Evolutionary conservation across 2,888 invertebrate genomes (phyloP).

Genomic region (Aspidapion aeneum): DNA sequence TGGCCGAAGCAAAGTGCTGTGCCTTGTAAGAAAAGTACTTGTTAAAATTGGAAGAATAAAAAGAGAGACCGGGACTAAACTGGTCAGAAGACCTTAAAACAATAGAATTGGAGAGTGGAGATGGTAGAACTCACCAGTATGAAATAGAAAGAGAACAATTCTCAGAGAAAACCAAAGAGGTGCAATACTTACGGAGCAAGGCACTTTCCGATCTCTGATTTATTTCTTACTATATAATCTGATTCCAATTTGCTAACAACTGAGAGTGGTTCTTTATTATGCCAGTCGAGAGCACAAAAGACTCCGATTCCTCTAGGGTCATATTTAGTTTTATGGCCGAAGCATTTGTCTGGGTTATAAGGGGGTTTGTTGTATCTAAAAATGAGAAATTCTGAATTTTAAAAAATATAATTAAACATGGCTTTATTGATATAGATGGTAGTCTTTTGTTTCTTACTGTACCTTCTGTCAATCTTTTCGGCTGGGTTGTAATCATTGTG

Average conservation of each 20-base stretch:
- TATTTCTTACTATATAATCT: conserved; percentile 44
- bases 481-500: conserved; percentile 50
- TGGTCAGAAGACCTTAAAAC: no score
- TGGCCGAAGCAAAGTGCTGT: conserved; percentile 53
- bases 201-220: conserved; percentile 46
- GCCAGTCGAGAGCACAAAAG: conserved; percentile 47
- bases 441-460: no score
- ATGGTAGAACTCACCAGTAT: no score
- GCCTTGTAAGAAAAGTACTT: no score
- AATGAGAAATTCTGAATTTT: conserved; percentile 10
- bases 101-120: no score
- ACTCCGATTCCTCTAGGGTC: conserved; percentile 52
- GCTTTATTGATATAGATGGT: not conserved
- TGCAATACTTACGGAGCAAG: conserved; percentile 47
- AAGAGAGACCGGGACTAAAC: no score
- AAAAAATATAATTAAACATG: conserved; percentile 3
- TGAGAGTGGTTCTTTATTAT: conserved; percentile 41
- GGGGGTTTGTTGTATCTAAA: conserved; percentile 44
- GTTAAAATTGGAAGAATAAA: no score
- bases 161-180: no score
- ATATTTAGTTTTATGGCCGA: conserved; percentile 47
- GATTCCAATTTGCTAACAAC: conserved; percentile 48
- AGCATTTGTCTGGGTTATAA: conserved; percentile 48
- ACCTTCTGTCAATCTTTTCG: conserved; percentile 46
- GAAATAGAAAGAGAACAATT: no score